Base-by-base conservation (phyloP, 2,797 vertebrate species). In the Allobates femoralis region DNA sequence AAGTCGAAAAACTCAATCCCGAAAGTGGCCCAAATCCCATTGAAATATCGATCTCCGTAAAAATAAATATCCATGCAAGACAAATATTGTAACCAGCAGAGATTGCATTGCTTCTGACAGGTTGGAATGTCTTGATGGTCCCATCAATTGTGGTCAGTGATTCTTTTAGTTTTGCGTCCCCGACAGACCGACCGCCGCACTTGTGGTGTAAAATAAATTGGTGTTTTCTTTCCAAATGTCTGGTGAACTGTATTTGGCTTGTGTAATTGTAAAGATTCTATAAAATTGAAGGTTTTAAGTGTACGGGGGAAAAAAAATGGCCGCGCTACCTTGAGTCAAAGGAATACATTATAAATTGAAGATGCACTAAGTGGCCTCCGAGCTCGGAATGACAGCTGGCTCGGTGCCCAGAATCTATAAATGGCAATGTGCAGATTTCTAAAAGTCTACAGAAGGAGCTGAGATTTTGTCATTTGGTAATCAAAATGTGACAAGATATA, bases 291-390 rank as follows among this genome's bases (percentile, higher is more conserved):
- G 81, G 81, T 76, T 81, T 85, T 80, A 81, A 51, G 67, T 73
- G 82, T 76, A 78, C 76, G 86, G 79, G 84, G 53, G 80, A 66
- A 51, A 21, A 79, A 69, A 60, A n/a, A n/a, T 6, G 23, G 32
- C 32, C 30, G 41, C 56, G 69, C 77, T 67, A 85, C 77, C 83
- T 76, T 64, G 56, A 88, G 77, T 88, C 82, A 88, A 75, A 88
- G 82, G 69, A 46, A 88, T 81, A 71, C 76, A 80, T 88, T 85
- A 85, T 84, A 87, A 84, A 87, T 81, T 81, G 86, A 76, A 88
- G 83, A 88, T 85, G 67, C 69, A 64, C 82, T 81, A 84, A 80
- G 82, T 81, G 86, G 77, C 67, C 77, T 56, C 67, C 0, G 37
- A 46, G 67, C 67, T 18, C 1, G 41, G 66, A 75, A 41, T 81